A percentile compares a stretch with the other conserved stretches of the same genome.
Conservation (phyloP, 1,140 invertebrate genomes). For the Lasaia peninsularis region DNA sequence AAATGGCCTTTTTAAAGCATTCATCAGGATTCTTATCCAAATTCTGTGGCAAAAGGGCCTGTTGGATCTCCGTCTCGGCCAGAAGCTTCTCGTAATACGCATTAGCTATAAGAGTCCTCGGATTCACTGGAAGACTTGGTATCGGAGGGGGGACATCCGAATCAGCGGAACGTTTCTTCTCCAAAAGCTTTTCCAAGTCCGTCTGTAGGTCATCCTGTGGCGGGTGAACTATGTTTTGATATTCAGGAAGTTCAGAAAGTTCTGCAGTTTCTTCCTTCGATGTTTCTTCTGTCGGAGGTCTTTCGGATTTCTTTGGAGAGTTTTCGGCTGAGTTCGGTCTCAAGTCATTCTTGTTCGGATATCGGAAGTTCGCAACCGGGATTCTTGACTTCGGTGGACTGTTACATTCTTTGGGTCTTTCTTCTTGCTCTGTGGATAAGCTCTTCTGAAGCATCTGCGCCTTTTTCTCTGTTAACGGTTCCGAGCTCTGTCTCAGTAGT, state of each 20-base stretch:
- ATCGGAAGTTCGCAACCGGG: constrained; percentile 70
- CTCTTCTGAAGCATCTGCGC: constrained; percentile 56
- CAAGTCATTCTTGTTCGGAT: constrained; percentile 67
- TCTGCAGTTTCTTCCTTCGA: constrained; percentile 28
- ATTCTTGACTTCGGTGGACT: constrained; percentile 65
- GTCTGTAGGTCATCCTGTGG: constrained; percentile 32
- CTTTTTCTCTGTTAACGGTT: constrained; percentile 60
- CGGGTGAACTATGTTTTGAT: constrained; percentile 58
- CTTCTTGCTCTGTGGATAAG: constrained; percentile 62
- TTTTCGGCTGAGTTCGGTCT: constrained; percentile 48
- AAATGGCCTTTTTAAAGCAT: constrained; percentile 91
- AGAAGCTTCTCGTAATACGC: constrained; percentile 90
- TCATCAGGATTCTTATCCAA: constrained; percentile 92
- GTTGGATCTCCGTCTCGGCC: constrained; percentile 86
- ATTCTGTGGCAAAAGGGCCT: constrained; percentile 83
- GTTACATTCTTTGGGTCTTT: constrained; percentile 43
- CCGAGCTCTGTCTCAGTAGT: constrained; percentile 63
- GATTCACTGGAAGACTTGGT: constrained; percentile 80
- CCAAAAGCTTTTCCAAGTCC: constrained; percentile 38
- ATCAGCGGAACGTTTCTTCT: constrained; percentile 38
- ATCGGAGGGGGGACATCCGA: constrained; percentile 76
- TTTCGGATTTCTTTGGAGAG: constrained; percentile 53
- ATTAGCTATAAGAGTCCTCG: constrained; percentile 82
- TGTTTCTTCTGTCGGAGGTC: constrained; percentile 14
- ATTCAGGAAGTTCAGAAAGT: constrained; percentile 52